Conservation (phyloP, 1,140 invertebrate species). For the Cotesia glomerata region DNA sequence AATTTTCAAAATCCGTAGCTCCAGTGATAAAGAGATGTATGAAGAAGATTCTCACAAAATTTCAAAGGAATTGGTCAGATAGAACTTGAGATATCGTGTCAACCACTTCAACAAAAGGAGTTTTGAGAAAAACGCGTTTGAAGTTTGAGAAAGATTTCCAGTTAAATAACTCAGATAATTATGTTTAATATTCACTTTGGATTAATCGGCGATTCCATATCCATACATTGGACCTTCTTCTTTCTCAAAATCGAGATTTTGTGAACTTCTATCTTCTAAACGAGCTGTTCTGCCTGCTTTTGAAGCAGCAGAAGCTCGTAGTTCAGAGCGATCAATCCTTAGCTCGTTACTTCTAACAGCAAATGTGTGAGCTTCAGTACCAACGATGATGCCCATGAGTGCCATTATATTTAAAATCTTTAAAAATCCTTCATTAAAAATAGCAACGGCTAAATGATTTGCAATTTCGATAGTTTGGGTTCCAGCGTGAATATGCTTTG, state of each 20-base stretch:
- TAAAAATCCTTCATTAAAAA: constrained; percentile 31
- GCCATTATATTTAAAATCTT: constrained; percentile 30
- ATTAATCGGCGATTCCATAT: constrained; percentile 1
- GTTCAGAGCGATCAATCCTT: constrained; percentile 4
- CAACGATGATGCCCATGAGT: constrained; percentile 19
- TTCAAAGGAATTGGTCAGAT: constrained; percentile 2
- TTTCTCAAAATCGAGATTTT: constrained; percentile 3
- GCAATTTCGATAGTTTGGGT: constrained; percentile 31
- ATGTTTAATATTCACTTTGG: not conserved
- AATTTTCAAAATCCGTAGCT: not conserved
- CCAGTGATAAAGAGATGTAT: not conserved
- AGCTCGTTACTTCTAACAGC: not conserved
- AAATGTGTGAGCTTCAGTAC: not conserved
- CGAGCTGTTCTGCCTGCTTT: constrained; percentile 18
- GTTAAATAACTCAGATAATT: not conserved
- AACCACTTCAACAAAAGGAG: not conserved
- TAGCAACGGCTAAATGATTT: constrained; percentile 13
- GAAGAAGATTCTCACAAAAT: not conserved
- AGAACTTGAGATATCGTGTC: constrained; percentile 12
- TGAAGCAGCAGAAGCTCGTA: constrained; percentile 6
- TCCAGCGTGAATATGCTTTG: constrained; percentile 27
- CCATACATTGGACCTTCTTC: constrained; percentile 13
- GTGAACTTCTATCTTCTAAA: not conserved
- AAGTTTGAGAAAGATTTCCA: constrained; percentile 15
- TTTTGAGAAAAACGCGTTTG: constrained; percentile 26